Base-by-base conservation (phyloP, 2,888 invertebrate genomes). In the Drosophila bunnanda region DNA sequence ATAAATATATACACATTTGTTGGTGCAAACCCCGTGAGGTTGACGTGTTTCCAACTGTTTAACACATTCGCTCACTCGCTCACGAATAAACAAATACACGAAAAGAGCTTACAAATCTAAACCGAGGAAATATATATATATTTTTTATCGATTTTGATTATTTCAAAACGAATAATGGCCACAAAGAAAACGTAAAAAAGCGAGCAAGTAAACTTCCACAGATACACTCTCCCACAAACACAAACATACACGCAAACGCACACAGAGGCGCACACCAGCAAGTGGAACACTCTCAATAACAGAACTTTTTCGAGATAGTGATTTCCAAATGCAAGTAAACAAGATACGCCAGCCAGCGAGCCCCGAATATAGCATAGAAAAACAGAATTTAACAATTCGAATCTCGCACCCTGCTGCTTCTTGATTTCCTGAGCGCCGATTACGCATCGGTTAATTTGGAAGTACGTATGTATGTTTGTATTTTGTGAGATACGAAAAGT, bases 71-170 rank as follows among this genome's bases (percentile, higher is more conserved):
- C 38, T 46, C 46, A 15, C 39, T 32, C 71, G 25, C 52, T 34
- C 39, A 28, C 38, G 44, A 59, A 32, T 28, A 22, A 28, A 43
- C 34, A 50, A 55, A 43, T 65, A 22, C 54, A 65, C 66, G 73
- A 64, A 57, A 61, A 62, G 59, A 77, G 68, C 70, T 79, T 78
- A 77, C 72, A 60, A 79, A 79, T 77, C 65, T 75, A 60, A 70
- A 76, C 69, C 68, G 64, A 60, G 44, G 46, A 76, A 77, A 50
- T 38, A 61, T 75, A 71, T 77, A 25, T 44, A 48, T 54, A 60
- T 50, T 76, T 83, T 85, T 86, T 90, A 90, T 86, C 90, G 86
- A 90, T 86, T 86, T 89, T 86, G 88, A 90, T 86, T 90, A 90
- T 90, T 90, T 90, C 85, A 90, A 90, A 87, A 87, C 79, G 81